Evolutionary conservation across 37 sponge, comb jelly and placozoan species (phyloP), one percentile per base, ranked within the genome.

Genomic region (Axinella damicornis): DNA sequence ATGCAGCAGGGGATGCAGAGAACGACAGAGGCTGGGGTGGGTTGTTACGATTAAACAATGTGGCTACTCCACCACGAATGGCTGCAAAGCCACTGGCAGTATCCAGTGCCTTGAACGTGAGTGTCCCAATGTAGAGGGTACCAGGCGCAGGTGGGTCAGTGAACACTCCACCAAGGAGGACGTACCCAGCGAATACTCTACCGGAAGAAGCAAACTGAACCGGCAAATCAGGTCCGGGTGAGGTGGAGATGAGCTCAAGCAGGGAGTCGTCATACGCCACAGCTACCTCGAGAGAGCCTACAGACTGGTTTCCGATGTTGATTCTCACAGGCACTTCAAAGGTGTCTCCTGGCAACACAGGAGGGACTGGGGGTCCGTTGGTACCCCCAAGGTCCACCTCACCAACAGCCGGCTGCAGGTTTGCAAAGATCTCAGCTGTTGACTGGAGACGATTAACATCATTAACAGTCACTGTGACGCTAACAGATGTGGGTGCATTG

Each of bases 201-300:
- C 28, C 66, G 5, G 86, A 80, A 32, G 62, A 68, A 19, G 53
- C 73, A 57, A 85, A 81, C 21, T 37, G 57, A 12, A 53, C 69
- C 2, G 33, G 1, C 34, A 40, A 41, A 35, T 77, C 61, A 18
- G 31, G 30, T 5, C 82, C 74, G 5, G 39, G 39, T 6, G 65
- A 22, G 18, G 89, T 86, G 9, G 76, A 69, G 0, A 46, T 1
- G 27, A 93, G 37, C 31, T 69, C 64, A 31, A 93, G 60, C 9
- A 74, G 53, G 17, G 27, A 20, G 22, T 54, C 32, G 41, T 79
- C 79, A 61, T 82, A 93, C 24, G 82, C 78, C 5, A 93, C 69
- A 35, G 65, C 89, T 24, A 93, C 58, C 59, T 93, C 93, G 25
- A 85, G 6, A 32, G 90, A 86, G 16, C 85, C 77, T 14, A 92